A percentile compares a stretch with the other conserved stretches of the same genome.
phyloP scores from a whole-genome alignment of 2,797 vertebrate genomes.

The Lithobates sylvaticus region DNA sequence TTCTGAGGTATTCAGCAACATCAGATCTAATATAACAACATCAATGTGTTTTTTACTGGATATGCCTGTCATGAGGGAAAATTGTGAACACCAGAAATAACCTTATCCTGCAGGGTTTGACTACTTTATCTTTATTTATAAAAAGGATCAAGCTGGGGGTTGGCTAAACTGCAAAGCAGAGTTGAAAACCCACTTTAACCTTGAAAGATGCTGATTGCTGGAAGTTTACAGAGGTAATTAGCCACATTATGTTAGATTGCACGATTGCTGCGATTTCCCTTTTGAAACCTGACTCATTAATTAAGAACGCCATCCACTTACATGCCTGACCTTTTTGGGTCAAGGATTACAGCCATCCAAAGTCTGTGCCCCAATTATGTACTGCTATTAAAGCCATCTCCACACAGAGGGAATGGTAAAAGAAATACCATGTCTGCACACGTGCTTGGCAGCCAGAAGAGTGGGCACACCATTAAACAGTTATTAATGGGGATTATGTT shows the following conservation, averaged over 20 bases:
- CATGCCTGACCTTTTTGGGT: neutral
- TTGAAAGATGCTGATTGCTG: neutral
- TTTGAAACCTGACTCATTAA: neutral
- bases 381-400: too few species aligned
- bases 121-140: neutral
- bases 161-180: neutral
- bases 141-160: neutral
- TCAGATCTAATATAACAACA: too few species aligned
- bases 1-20: too few species aligned
- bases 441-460: too few species aligned
- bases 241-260: neutral
- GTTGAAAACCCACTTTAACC: neutral
- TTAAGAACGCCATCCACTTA: neutral
- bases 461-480: too few species aligned
- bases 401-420: too few species aligned
- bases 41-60: neutral
- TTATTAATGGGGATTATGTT: too few species aligned
- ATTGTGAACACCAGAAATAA: neutral
- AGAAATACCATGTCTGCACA: too few species aligned
- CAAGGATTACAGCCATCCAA: too few species aligned
- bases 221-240: neutral
- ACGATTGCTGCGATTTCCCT: neutral
- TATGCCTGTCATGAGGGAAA: neutral
- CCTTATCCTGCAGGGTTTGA: neutral
- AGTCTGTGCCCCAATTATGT: too few species aligned